Evolutionary conservation across 2,797 vertebrate genomes (phyloP), one percentile per base, ranked within the genome.

Genomic region (Pseudotriccus pelzelni): DNA sequence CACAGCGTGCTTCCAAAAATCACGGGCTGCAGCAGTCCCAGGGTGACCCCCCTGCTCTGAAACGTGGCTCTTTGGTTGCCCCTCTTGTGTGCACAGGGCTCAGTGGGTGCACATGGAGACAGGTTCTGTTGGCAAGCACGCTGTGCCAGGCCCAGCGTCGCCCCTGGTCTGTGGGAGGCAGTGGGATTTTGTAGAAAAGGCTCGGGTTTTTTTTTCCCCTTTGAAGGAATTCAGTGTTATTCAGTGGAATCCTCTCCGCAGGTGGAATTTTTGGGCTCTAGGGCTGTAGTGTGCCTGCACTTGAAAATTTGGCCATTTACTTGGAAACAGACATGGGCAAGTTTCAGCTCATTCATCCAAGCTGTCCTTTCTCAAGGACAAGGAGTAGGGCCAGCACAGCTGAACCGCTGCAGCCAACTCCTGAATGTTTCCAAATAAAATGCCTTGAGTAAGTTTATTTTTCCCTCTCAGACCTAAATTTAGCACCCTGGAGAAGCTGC

Each of bases 381-480:
- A 96, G 94, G 77, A 96, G 93, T 90, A 94, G 97, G 91, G 97
- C 94, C 96, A 97, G 84, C 94, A 87, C 93, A 96, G 96, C 96
- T 94, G 93, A 94, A 53, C 70, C 2, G 1, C 79, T 85, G 94
- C 79, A 93, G 94, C 96, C 96, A 97, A 76, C 92, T 96, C 85
- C 92, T 90, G 91, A 90, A 93, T 94, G 77, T 96, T 97, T 97
- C 97, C 96, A 97, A 96, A 96, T 96, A 96, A 97, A 97, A 96
- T 95, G 93, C 95, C 96, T 97, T 93, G 95, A 95, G 92, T 95
- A 96, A 94, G 86, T 96, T 97, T 97, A 95, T 97, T 96, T 97
- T 97, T 97, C 95, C 97, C 86, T 97, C 91, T 94, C 43, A 30
- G 91, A 28, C 91, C 95, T 97, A 97, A 97, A 97, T 97, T 97